Evolutionary conservation across 2,113 vertebrate species (phyloP).

Genomic region (Pygoscelis antarcticus): DNA sequence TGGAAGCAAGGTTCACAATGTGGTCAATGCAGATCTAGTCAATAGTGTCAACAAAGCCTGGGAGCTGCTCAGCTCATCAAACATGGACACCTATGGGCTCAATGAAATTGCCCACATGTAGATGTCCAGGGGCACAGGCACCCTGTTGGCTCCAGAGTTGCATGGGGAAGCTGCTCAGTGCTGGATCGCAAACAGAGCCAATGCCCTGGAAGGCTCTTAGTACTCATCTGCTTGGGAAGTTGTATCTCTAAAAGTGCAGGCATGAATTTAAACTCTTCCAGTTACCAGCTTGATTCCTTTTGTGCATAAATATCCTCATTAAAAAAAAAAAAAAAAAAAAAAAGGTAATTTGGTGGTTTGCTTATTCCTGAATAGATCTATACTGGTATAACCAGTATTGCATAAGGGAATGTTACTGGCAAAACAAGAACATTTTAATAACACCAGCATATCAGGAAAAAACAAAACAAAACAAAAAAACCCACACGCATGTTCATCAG

Average conservation of each 20-base stretch:
- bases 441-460: neutral
- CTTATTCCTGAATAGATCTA: neutral
- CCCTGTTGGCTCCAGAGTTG: accelerated
- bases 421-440: neutral
- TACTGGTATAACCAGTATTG: neutral
- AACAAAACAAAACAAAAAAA: neutral
- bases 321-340: no score
- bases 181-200: neutral
- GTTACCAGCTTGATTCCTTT: neutral
- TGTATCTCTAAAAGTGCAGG: neutral
- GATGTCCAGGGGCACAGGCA: neutral
- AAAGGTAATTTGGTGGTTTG: neutral
- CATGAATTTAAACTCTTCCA: neutral
- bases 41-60: neutral
- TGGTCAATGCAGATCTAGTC: neutral
- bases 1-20: neutral
- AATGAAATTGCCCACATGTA: neutral
- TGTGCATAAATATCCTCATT: neutral
- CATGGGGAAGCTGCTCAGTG: neutral
- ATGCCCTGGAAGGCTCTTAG: neutral
- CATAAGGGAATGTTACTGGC: neutral
- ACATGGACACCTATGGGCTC: neutral
- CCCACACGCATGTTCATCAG: neutral
- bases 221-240: neutral
- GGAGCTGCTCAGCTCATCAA: neutral